Conservation (phyloP, 2,113 vertebrate genomes). For the Monopterus albus region DNA sequence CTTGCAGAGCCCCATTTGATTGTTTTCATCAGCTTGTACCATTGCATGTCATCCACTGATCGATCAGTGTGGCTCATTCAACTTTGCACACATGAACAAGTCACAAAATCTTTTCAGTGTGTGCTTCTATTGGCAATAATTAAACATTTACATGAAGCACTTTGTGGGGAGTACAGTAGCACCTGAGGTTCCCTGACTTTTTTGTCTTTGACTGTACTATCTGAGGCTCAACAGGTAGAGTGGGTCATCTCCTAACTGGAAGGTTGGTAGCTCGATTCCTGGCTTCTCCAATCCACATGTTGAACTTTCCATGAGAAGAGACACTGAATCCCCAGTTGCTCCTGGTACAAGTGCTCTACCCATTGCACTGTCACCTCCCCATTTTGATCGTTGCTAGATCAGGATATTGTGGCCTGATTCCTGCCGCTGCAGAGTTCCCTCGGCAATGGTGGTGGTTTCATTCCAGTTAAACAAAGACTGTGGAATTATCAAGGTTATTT, state of each 20-base stretch:
- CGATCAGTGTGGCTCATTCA: neutral
- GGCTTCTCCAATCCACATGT: too few species aligned
- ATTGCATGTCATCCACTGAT: conserved; percentile 31
- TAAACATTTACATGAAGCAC: neutral
- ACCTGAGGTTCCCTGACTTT: neutral
- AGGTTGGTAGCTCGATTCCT: too few species aligned
- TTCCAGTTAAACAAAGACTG: conserved; percentile 42
- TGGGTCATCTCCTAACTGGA: too few species aligned
- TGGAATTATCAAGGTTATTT: conserved; percentile 53
- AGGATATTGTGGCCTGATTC: conserved; percentile 42
- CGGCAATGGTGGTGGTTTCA: neutral
- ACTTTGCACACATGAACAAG: neutral
- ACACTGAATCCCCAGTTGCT: too few species aligned
- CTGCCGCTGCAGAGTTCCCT: neutral
- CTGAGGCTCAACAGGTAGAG: too few species aligned
- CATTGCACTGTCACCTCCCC: too few species aligned
- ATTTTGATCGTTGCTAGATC: conserved; percentile 47
- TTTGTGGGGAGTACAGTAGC: neutral
- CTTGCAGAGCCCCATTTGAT: conserved; percentile 33
- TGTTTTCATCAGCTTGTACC: conserved; percentile 69
- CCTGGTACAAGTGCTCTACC: too few species aligned
- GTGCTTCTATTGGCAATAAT: neutral
- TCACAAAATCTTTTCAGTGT: neutral
- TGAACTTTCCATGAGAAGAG: too few species aligned
- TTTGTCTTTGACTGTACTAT: neutral